These are phyloP conservation scores for Diplodus puntazzo DNA, from an alignment of 2,797 vertebrate genomes.

Conservation along the genomic window DNA sequence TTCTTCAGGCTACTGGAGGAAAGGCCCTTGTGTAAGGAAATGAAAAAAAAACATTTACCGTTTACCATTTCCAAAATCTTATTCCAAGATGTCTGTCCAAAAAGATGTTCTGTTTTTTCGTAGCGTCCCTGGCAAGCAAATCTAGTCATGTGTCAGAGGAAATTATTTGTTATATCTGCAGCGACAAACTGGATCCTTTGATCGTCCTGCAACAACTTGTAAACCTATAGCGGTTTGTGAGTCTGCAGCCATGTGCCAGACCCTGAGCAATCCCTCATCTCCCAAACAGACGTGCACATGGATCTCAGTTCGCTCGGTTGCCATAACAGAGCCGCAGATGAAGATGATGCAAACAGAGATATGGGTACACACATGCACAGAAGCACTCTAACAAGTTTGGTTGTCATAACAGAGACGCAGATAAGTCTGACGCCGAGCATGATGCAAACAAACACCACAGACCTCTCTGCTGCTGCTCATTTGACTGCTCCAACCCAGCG, in stretches of 20 bases:
- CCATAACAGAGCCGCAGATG: slow-evolving; percentile 55
- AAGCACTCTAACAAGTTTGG: slow-evolving; percentile 14
- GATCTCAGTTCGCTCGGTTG: slow-evolving; percentile 40
- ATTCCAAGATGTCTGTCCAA: slow-evolving; percentile 59
- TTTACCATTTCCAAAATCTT: slow-evolving; percentile 42
- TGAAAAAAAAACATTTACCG: slow-evolving; percentile 17
- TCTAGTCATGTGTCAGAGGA: neutral
- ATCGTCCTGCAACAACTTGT: too few species aligned
- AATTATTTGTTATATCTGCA: neutral
- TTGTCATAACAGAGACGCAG: slow-evolving; percentile 64
- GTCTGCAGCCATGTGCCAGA: neutral
- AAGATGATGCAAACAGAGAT: slow-evolving; percentile 54
- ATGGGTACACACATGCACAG: neutral
- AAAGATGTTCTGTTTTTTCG: neutral
- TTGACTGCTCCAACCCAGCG: neutral
- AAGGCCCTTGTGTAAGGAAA: slow-evolving; percentile 10
- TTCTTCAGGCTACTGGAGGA: slow-evolving; percentile 16
- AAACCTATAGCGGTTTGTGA: neutral
- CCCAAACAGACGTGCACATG: neutral
- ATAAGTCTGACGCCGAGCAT: slow-evolving; percentile 34
- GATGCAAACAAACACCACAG: slow-evolving; percentile 42
- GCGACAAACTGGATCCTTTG: neutral
- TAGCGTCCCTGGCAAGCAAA: neutral
- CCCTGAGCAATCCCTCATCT: slow-evolving; percentile 13
- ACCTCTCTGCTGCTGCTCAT: neutral